Evolutionary conservation across 2,113 vertebrate species (phyloP).

Genomic region (Marmota monax): DNA sequence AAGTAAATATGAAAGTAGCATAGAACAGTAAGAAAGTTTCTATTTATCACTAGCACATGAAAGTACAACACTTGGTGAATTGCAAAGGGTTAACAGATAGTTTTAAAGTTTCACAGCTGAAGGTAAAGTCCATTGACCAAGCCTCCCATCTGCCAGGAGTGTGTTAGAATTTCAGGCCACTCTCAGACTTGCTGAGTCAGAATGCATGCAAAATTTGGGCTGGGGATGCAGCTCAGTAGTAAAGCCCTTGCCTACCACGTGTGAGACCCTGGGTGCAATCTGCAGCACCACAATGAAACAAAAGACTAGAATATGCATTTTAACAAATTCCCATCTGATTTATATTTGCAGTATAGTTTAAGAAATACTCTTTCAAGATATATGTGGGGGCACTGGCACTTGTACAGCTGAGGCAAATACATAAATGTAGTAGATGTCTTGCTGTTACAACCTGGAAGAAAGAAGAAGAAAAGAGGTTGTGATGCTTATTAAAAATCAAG

Average conservation of each 20-base stretch:
- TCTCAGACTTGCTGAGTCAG: neutral
- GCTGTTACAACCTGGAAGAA: neutral
- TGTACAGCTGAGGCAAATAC: neutral
- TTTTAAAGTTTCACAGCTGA: neutral
- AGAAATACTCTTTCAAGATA: neutral
- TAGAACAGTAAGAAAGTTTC: neutral
- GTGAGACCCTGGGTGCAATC: neutral
- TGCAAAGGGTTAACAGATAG: neutral
- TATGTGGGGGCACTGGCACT: neutral
- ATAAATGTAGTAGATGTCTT: neutral
- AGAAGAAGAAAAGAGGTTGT: neutral
- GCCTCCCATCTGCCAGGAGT: neutral
- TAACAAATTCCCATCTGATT: neutral
- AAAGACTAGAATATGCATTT: neutral
- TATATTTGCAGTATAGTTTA: accelerated
- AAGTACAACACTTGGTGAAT: neutral
- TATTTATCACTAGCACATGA: neutral
- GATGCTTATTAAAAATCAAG: neutral
- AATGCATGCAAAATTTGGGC: neutral
- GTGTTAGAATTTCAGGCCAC: neutral
- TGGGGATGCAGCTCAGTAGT: neutral
- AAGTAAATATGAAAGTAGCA: neutral
- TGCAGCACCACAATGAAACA: neutral
- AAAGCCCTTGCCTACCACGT: neutral
- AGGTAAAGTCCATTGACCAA: neutral